Evolutionary conservation across 2,888 invertebrate genomes (phyloP), one percentile per base, ranked within the genome.

Genomic region (Saturnia japonica): DNA sequence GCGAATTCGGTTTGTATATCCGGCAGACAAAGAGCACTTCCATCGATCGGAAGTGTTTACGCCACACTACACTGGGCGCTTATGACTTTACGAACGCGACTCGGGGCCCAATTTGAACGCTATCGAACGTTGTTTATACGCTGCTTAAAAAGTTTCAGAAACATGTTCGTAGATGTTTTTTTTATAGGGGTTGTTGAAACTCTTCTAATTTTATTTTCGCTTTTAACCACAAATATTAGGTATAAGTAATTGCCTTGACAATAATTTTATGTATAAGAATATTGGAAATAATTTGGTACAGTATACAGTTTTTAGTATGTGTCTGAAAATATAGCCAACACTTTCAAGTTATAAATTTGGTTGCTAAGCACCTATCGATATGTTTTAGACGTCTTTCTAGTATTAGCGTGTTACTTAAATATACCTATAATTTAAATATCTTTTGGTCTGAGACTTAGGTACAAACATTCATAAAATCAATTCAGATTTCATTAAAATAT

Each of bases 1-100:
- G 91, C 92, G 93, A 94, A 94, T 94, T 91, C 91, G 85, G 91
- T 88, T 91, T 88, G 91, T 92, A 91, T 90, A 89, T 89, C 88
- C 89, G 88, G 82, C 88, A 86, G 86, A 93, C 91, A 91, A 91
- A 92, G 92, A 91, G 87, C 82, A 85, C 84, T 89, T 88, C 87
- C 88, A 93, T 93, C 93, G 94, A 93, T 91, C 91, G 82, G 80
- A 78, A 80, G 82, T 78, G 85, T 83, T 82, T 80, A 85, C 82
- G 85, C 78, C 75, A 76, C 77, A 74, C 80, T 78, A 76, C 77
- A 74, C 80, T 78, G 78, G 87, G 85, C 88, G 84, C 87, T 91
- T 91, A 84, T 82, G 90, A 81, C 85, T 78, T 88, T 90, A 82
- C 79, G 80, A 75, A 73, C 74, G 79, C 78, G 75, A 76, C 75